These are phyloP conservation scores for Bombus vancouverensis DNA, from an alignment of 1,140 invertebrate species.

Conservation along the genomic window DNA sequence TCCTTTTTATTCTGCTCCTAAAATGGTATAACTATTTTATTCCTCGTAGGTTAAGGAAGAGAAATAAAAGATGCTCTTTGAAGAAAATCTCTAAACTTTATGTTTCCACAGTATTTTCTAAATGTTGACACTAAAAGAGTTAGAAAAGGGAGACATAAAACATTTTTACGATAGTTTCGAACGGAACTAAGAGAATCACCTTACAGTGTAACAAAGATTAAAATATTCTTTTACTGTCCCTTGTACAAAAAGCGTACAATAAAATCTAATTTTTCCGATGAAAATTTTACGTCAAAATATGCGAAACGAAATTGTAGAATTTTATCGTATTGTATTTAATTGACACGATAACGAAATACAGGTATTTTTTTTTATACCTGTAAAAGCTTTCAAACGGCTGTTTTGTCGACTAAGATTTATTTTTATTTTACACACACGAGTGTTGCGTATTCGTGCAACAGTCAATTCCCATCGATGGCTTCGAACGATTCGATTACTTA, in stretches of 20 bases:
- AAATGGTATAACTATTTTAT: background rate
- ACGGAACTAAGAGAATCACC: background rate
- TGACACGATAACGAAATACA: background rate
- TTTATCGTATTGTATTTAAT: background rate
- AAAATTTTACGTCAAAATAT: background rate
- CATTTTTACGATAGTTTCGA: background rate
- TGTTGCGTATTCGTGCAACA: background rate
- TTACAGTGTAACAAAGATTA: background rate
- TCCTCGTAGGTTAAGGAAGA: background rate
- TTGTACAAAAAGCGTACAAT: too few species aligned
- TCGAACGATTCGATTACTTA: background rate
- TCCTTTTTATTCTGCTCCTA: background rate
- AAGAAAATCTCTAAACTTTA: background rate
- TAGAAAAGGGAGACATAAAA: background rate
- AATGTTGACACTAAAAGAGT: background rate
- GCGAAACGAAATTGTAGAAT: background rate
- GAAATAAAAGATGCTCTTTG: background rate
- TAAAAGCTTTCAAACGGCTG: background rate
- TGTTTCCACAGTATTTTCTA: background rate
- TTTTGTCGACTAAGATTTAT: background rate
- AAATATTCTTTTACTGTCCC: too few species aligned
- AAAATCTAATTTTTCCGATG: too few species aligned
- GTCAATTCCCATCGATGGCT: background rate
- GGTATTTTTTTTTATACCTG: background rate
- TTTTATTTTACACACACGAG: too few species aligned